Evolutionary conservation across 2,113 vertebrate genomes (phyloP).

Genomic region (Gymnocephalus cernua): DNA sequence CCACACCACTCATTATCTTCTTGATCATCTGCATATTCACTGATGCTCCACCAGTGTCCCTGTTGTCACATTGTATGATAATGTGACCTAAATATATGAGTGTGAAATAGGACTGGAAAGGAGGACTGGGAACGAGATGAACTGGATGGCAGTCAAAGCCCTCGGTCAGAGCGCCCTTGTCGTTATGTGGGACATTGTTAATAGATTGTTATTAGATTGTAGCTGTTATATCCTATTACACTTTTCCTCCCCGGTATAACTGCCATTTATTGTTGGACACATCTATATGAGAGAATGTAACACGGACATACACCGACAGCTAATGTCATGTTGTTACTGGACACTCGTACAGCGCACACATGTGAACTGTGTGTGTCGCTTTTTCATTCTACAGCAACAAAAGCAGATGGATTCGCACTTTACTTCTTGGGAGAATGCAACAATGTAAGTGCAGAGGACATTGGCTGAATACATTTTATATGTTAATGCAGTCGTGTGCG

Average conservation of each 20-base stretch:
- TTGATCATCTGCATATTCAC: slow-evolving; percentile 34
- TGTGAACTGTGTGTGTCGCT: slow-evolving; percentile 37
- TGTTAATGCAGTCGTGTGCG: not conserved
- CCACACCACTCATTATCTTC: slow-evolving; percentile 35
- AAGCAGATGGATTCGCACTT: slow-evolving; percentile 98
- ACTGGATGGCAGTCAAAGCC: slow-evolving; percentile 63
- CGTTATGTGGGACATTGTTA: slow-evolving; percentile 66
- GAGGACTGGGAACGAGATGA: slow-evolving; percentile 68
- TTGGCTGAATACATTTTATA: not conserved
- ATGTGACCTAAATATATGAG: slow-evolving; percentile 65
- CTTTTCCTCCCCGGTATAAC: slow-evolving; percentile 6
- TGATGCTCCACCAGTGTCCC: slow-evolving; percentile 18
- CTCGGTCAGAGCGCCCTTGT: slow-evolving; percentile 61
- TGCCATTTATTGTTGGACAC: slow-evolving; percentile 13
- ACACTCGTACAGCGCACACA: not conserved
- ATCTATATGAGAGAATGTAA: not conserved
- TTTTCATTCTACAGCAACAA: slow-evolving; percentile 91
- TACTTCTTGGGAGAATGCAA: slow-evolving; percentile 99
- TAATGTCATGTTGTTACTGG: slow-evolving; percentile 7
- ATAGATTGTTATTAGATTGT: slow-evolving; percentile 51
- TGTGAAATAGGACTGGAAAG: slow-evolving; percentile 62
- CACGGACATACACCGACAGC: not conserved
- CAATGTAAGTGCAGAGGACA: slow-evolving; percentile 91
- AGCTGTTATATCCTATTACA: slow-evolving; percentile 23
- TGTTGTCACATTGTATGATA: slow-evolving; percentile 55